Base-by-base conservation (phyloP, 2,797 vertebrate genomes). In the Vultur gryphus region DNA sequence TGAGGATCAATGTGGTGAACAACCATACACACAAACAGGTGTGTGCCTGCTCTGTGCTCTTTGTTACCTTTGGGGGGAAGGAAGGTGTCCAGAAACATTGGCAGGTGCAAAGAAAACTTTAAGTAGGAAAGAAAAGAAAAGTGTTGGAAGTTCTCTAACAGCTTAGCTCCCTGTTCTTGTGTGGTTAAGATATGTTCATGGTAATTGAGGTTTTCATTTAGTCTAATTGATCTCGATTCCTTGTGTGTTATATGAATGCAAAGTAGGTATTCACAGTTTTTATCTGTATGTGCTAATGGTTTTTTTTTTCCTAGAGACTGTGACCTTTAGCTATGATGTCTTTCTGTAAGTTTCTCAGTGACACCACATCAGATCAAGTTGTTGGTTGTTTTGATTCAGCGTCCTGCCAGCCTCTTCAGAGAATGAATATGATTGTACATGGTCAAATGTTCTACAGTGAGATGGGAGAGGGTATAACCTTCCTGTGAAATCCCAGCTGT, bases 1-100 rank as follows among this genome's bases (percentile, higher is more conserved):
- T 98, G 98, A 98, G 97, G 96, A 98, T 98, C 97, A 98, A 98
- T n/a, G 98, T 98, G 33, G 97, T 98, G 95, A 98, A 98, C 94
- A 98, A 97, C 90, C 98, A 98, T 87, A 98, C 97, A 28, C 96
- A 97, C 44, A 98, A 98, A 97, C 98, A 98, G 98, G 98, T 98
- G 91, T 51, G 96, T 95, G 49, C 26, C 23, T 57, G 16, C 84
- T 90, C 59, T 54, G 5, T 55, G 43, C 21, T 71, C 29, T 64
- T 69, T 35, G 11, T 58, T 87, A 35, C 26, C 28, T 81, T 71
- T 37, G 12, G 7, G 4, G 39, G 59, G 26, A 37, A 67, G 48
- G 31, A 87, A n/a, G 44, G 18, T 57, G 51, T 48, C 20, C 5
- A 4, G 72, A 65, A 89, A n/a, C 14, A 11, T 4, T 70, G 35